A percentile compares a stretch with the other conserved stretches of the same genome.
phyloP scores from a whole-genome alignment of 2,888 invertebrate species.

The Eledona agricola region DNA sequence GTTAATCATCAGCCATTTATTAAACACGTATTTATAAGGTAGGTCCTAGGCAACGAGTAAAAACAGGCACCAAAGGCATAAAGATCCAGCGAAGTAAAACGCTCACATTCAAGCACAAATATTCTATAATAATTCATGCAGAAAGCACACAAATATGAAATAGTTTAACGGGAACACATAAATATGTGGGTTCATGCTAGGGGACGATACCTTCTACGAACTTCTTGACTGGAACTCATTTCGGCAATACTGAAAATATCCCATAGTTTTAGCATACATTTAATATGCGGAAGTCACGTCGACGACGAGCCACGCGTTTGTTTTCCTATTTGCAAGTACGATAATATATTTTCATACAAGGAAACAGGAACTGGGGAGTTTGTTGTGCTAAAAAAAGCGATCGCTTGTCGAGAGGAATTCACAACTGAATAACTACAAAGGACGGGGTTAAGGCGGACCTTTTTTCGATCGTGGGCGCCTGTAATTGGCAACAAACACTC shows the following conservation, averaged over 20 bases:
- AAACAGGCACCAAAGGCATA: conserved; percentile 1
- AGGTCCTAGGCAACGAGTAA: not conserved
- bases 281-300: conserved; percentile 42
- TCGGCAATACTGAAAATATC: conserved; percentile 59
- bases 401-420: conserved; percentile 1
- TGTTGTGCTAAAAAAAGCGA: conserved; percentile 11
- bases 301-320: conserved; percentile 16
- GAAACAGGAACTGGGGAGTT: conserved; percentile 28
- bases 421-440: conserved; percentile 6
- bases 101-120: conserved; percentile 10
- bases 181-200: conserved; percentile 9
- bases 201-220: conserved; percentile 59
- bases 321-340: conserved; percentile 14
- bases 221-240: conserved; percentile 61
- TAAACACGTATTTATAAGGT: too few species aligned
- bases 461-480: conserved; percentile 21
- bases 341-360: conserved; percentile 26
- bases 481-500: conserved; percentile 17
- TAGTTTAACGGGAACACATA: not conserved
- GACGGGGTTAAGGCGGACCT: conserved; percentile 2
- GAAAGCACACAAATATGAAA: conserved; percentile 17
- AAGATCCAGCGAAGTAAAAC: not conserved
- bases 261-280: conserved; percentile 32
- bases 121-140: conserved; percentile 11
- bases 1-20: too few species aligned